Evolutionary conservation across 2,888 invertebrate genomes (phyloP).

Genomic region (Cylloceria caligata): DNA sequence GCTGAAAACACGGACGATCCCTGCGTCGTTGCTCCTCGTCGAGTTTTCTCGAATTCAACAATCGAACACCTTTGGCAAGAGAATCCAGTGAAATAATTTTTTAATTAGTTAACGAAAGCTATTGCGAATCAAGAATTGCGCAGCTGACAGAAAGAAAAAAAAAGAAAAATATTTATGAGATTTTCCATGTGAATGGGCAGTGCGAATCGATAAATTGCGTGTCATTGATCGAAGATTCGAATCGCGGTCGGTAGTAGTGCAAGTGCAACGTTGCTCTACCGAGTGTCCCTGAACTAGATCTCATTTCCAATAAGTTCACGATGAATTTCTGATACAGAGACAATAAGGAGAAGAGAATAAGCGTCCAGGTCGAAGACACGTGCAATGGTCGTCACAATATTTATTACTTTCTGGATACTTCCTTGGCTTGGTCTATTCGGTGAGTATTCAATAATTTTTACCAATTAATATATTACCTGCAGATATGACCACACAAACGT

Average conservation of each 20-base stretch:
- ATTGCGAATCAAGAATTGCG: neutral
- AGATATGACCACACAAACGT: no score
- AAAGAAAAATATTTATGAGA: neutral
- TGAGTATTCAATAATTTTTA: constrained; percentile 69
- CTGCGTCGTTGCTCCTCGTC: constrained; percentile 10
- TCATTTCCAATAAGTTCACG: constrained; percentile 20
- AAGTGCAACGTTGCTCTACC: constrained; percentile 21
- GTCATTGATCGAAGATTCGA: neutral
- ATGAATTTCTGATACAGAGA: constrained; percentile 59
- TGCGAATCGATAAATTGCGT: constrained; percentile 13
- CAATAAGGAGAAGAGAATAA: constrained; percentile 27
- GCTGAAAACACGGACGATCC: constrained; percentile 11
- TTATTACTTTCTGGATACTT: constrained; percentile 80
- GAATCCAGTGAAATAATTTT: constrained; percentile 19
- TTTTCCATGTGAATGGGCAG: neutral
- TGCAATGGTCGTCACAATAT: constrained; percentile 82
- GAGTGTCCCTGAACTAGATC: constrained; percentile 39
- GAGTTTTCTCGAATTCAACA: constrained; percentile 4
- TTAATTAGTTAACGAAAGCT: neutral
- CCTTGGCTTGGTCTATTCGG: constrained; percentile 79
- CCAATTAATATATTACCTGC: neutral
- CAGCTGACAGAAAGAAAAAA: neutral
- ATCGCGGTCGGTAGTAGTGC: constrained; percentile 6
- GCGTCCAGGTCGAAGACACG: constrained; percentile 56
- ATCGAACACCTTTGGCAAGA: neutral